A percentile compares a stretch with the other conserved stretches of the same genome.
These are phyloP conservation scores for Hylyphantes graminicola DNA, from an alignment of 1,140 invertebrate genomes.

Conservation along the genomic window DNA sequence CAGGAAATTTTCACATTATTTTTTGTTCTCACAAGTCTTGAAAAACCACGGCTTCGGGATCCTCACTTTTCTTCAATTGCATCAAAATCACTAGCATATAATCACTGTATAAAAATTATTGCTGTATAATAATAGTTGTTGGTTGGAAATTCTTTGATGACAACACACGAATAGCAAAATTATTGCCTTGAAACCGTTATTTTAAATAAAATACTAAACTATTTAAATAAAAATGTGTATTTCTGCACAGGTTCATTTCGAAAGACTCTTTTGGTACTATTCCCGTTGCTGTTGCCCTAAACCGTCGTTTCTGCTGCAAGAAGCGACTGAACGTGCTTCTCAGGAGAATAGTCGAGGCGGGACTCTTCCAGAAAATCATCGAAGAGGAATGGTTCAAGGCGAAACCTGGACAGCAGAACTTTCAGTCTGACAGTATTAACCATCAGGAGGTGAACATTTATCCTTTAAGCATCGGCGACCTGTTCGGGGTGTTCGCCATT, in stretches of 20 bases:
- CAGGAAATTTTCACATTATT: too few relatives aligned
- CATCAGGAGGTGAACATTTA: not conserved
- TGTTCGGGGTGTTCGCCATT: not conserved
- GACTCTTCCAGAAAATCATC: conserved; percentile 20
- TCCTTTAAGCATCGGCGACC: not conserved
- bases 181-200: too few relatives aligned
- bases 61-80: too few relatives aligned
- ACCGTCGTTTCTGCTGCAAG: conserved; percentile 5
- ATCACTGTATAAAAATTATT: too few relatives aligned
- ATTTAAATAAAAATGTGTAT: not conserved
- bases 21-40: too few relatives aligned
- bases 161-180: too few relatives aligned
- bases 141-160: too few relatives aligned
- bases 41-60: too few relatives aligned
- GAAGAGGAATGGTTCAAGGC: not conserved
- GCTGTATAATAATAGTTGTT: too few relatives aligned
- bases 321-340: not conserved
- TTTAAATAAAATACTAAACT: not conserved
- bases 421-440: not conserved
- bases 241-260: not conserved
- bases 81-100: too few relatives aligned
- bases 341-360: not conserved
- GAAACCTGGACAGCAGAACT: not conserved
- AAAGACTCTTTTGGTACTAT: not conserved
- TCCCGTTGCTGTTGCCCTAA: conserved; percentile 1